Conservation (phyloP, 2,888 invertebrate genomes). For the Agriopis leucophaearia region DNA sequence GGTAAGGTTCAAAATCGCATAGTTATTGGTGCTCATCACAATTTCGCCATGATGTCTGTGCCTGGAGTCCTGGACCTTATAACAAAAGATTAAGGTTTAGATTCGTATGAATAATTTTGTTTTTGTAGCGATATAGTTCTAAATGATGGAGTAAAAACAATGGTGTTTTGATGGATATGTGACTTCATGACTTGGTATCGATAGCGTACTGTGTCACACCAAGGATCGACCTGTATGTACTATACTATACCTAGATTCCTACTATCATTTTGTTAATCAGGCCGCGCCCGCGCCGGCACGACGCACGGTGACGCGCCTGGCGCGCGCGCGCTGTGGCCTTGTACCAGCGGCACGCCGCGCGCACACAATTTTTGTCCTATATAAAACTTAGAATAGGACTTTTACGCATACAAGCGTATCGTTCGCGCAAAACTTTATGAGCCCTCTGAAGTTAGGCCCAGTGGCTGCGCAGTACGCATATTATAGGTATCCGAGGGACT, state of each 20-base stretch:
- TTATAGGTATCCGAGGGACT: no score
- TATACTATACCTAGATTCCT: no score
- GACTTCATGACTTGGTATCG: not conserved
- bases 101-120: not conserved
- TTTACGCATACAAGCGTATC: no score
- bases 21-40: not conserved
- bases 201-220: not conserved
- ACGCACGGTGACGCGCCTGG: not conserved
- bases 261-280: not conserved
- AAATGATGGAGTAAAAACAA: conserved; percentile 31
- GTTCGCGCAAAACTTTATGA: no score
- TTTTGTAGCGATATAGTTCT: not conserved
- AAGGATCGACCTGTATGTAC: no score
- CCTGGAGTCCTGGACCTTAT: not conserved
- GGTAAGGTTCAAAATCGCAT: conserved; percentile 6
- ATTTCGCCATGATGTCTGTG: no score
- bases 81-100: not conserved
- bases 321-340: conserved; percentile 1
- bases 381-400: no score
- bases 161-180: conserved; percentile 32
- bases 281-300: not conserved
- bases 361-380: no score
- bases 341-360: not conserved
- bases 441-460: no score
- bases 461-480: no score